These are phyloP conservation scores for Ceratina calcarata DNA, from an alignment of 1,140 invertebrate genomes.

Conservation along the genomic window DNA sequence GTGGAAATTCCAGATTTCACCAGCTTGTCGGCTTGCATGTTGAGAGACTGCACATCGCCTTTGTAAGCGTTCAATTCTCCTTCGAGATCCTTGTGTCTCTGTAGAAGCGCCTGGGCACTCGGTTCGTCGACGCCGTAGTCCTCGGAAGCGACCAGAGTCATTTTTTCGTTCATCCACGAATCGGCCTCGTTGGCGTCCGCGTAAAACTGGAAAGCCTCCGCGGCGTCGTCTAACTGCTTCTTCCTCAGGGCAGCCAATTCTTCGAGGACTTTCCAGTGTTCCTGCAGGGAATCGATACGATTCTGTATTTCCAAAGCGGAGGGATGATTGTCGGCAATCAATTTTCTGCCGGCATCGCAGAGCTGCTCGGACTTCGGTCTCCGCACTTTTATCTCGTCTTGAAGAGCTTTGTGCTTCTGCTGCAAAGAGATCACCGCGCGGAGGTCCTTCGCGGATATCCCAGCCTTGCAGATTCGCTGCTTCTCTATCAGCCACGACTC, in stretches of 20 bases:
- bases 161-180: conserved; percentile 97
- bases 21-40: conserved; percentile 91
- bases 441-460: conserved; percentile 96
- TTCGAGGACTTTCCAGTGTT: conserved; percentile 92
- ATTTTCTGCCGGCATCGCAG: conserved; percentile 85
- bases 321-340: conserved; percentile 90
- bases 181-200: conserved; percentile 98
- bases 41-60: conserved; percentile 93
- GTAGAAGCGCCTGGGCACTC: conserved; percentile 91
- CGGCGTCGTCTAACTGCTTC: conserved; percentile 95
- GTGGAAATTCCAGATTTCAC: conserved; percentile 89
- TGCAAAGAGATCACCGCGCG: conserved; percentile 93
- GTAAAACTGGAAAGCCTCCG: conserved; percentile 96
- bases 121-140: conserved; percentile 96
- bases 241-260: conserved; percentile 91
- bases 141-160: conserved; percentile 91
- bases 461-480: conserved; percentile 93
- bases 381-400: conserved; percentile 95
- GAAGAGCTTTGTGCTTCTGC: conserved; percentile 96
- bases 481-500: conserved; percentile 96
- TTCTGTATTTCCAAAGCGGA: conserved; percentile 88
- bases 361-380: conserved; percentile 90
- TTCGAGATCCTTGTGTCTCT: conserved; percentile 92
- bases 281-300: conserved; percentile 89
- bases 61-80: conserved; percentile 95